Evolutionary conservation across 2,113 vertebrate species (phyloP), one percentile per base, ranked within the genome.

Genomic region (Climacteris rufus): DNA sequence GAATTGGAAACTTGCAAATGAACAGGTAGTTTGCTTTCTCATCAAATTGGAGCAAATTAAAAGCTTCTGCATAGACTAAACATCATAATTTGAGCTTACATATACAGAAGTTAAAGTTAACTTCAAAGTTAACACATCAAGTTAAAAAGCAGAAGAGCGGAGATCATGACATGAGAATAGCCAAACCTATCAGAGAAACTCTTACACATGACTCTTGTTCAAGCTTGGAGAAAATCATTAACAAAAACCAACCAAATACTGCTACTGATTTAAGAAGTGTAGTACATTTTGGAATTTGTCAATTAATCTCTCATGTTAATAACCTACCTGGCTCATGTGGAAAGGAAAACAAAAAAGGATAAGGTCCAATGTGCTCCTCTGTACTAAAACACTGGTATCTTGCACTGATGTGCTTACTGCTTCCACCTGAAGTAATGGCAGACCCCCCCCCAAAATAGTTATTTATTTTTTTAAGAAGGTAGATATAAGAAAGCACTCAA

Each of bases 261-360:
- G 45, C 22, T 49, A 75, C 33, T 65, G 27, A 57, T 15, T 47
- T 30, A 52, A 49, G 45, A 83, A 71, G 9, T 10, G 12, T 9
- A 49, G 9, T 47, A 76, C 3, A 56, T 50, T 66, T 12, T 92
- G 59, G 17, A 75, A 52, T 57, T 15, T 95, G 35, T 27, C 9
- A 64, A 23, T 59, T 69, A 8, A 52, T 45, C 47, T 54, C 31
- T 59, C 17, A 44, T 25, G 40, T 88, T 90, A 80, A 82, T 39
- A 69, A 93, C 94, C 95, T 97, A 99, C 99, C 99, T 99, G 99
- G 97, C 99, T 99, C 99, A 99, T 99, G 94, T 99, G 99, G 96
- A 99, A 99, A 57, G 99, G 99, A 97, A 99, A 99, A 96, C 99
- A 99, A 97, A 99, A 99, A 75, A 99, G 98, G 85, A 99, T 99